Evolutionary conservation across 2,888 invertebrate genomes (phyloP).

Genomic region (Heterodera filipjevi): DNA sequence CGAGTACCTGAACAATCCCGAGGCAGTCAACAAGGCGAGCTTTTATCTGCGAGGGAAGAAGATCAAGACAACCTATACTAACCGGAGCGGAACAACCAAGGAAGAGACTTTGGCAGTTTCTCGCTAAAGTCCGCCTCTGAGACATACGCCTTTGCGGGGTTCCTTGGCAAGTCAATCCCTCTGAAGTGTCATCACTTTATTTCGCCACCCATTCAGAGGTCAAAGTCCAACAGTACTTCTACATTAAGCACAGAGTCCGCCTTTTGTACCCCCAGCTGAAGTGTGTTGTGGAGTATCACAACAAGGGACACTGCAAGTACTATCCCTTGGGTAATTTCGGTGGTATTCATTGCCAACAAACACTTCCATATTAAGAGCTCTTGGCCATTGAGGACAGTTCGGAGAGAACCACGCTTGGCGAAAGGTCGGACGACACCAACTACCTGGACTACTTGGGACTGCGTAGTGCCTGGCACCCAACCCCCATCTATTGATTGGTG

Average conservation of each 20-base stretch:
- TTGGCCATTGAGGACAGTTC: neutral
- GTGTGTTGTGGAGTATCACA: neutral
- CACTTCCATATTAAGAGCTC: neutral
- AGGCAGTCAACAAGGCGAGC: neutral
- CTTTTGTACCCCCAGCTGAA: neutral
- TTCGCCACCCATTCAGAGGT: neutral
- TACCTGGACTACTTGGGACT: neutral
- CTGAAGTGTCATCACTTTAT: neutral
- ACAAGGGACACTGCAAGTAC: neutral
- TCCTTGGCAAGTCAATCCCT: neutral
- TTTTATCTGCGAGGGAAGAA: neutral
- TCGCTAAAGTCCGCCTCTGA: neutral
- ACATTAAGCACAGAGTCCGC: neutral
- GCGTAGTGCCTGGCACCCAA: neutral
- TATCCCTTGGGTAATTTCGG: neutral
- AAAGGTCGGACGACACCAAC: neutral
- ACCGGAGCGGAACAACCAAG: neutral
- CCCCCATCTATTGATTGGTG: neutral
- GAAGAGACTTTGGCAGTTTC: neutral
- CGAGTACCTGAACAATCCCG: neutral
- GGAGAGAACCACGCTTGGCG: neutral
- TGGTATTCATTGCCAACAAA: neutral
- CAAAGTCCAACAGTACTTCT: neutral
- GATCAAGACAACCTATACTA: neutral
- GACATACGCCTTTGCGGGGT: neutral